These are phyloP conservation scores for Reinhardtius hippoglossoides DNA, from an alignment of 2,113 vertebrate genomes.

Conservation along the genomic window DNA sequence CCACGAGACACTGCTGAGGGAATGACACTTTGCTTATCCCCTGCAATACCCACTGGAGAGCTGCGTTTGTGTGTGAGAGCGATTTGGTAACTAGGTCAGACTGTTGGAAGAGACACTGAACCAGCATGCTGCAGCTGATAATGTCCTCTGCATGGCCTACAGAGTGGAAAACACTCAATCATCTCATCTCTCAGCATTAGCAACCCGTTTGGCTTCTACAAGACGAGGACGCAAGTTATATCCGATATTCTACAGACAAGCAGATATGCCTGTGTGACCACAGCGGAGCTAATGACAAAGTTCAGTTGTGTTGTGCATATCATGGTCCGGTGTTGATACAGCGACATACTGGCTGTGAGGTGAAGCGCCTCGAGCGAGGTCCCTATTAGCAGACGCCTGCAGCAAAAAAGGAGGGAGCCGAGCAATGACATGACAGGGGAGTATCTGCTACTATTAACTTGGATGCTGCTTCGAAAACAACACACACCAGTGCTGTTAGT, in stretches of 20 bases:
- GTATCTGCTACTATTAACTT: constrained; percentile 33
- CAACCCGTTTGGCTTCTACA: constrained; percentile 26
- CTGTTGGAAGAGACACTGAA: constrained; percentile 34
- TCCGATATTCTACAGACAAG: neutral
- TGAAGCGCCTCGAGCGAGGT: constrained; percentile 67
- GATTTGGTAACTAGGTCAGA: constrained; percentile 67
- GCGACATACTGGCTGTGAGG: constrained; percentile 43
- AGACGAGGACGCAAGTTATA: neutral
- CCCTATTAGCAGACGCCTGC: constrained; percentile 72
- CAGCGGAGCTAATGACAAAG: constrained; percentile 32
- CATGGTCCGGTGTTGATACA: constrained; percentile 36
- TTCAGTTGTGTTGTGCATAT: constrained; percentile 50
- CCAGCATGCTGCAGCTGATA: constrained; percentile 31
- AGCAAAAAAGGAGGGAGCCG: constrained; percentile 57
- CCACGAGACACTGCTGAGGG: constrained; percentile 38
- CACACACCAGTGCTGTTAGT: constrained; percentile 19
- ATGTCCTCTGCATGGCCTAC: constrained; percentile 39
- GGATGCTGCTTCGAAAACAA: constrained; percentile 49
- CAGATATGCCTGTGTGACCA: constrained; percentile 1
- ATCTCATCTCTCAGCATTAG: constrained; percentile 26
- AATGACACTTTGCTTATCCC: constrained; percentile 50
- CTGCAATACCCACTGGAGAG: constrained; percentile 41
- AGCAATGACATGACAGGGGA: constrained; percentile 55
- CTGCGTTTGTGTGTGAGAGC: constrained; percentile 22
- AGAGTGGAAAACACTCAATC: constrained; percentile 30